phyloP scores from a whole-genome alignment of 2,113 vertebrate species.

The Entosphenus tridentatus region DNA sequence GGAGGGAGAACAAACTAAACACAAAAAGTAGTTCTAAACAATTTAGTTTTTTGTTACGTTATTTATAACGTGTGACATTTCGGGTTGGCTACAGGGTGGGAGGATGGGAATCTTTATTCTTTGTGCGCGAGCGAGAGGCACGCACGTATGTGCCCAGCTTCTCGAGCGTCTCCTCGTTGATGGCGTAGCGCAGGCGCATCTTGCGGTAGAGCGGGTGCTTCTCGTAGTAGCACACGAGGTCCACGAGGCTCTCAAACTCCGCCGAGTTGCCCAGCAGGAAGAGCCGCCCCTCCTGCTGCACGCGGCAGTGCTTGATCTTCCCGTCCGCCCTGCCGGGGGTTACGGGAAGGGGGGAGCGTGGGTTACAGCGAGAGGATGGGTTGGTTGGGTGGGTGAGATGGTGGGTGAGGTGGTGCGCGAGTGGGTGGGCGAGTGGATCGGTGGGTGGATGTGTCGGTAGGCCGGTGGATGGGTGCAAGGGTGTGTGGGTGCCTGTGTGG shows the following conservation, averaged over 20 bases:
- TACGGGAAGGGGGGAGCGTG: too few relatives aligned
- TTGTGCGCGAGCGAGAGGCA: neutral
- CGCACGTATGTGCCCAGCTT: slow-evolving; percentile 35
- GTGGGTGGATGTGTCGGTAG: neutral
- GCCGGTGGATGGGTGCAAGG: neutral
- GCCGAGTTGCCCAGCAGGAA: slow-evolving; percentile 58
- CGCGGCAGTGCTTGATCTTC: slow-evolving; percentile 60
- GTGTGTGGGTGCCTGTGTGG: neutral
- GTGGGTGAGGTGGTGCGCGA: neutral
- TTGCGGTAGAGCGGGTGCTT: slow-evolving; percentile 53
- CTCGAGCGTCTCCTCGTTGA: slow-evolving; percentile 54
- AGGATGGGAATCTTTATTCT: too few relatives aligned
- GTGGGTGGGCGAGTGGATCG: neutral
- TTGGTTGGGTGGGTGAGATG: fast-evolving
- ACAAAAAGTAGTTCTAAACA: too few relatives aligned
- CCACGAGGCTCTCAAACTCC: slow-evolving; percentile 48
- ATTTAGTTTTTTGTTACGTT: too few relatives aligned
- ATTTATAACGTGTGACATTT: too few relatives aligned
- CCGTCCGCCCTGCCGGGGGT: slow-evolving; percentile 31
- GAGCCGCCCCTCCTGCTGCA: slow-evolving; percentile 49
- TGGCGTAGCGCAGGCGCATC: slow-evolving; percentile 54
- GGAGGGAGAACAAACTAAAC: too few relatives aligned
- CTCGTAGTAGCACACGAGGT: slow-evolving; percentile 50
- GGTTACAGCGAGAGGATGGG: neutral
- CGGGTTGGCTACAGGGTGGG: too few relatives aligned